Conservation (phyloP, 2,113 vertebrate species). For the Galbula dea region DNA sequence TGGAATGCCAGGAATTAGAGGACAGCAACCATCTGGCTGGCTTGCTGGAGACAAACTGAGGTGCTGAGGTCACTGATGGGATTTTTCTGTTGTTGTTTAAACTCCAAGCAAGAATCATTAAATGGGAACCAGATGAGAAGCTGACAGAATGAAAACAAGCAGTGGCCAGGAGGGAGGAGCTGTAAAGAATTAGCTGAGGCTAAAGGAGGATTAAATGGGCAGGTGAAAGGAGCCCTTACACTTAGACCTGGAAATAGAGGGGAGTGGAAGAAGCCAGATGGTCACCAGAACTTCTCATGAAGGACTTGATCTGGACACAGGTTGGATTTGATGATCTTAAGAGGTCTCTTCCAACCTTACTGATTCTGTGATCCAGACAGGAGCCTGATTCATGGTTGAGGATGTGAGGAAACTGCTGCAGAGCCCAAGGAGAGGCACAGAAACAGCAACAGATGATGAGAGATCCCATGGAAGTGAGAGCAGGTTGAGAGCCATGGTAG, state of each 20-base stretch:
- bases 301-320: not conserved
- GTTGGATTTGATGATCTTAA: too few species aligned
- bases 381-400: not conserved
- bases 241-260: not conserved
- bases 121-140: constrained; percentile 30
- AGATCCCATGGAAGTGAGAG: not conserved
- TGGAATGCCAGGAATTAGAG: constrained; percentile 30
- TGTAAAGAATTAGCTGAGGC: not conserved
- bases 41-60: not conserved
- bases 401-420: not conserved
- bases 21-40: constrained; percentile 23
- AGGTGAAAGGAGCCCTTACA: not conserved
- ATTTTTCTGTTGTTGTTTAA: not conserved
- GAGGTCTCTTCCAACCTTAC: too few species aligned
- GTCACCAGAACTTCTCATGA: not conserved
- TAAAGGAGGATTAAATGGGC: not conserved
- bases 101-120: not conserved
- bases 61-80: constrained; percentile 15
- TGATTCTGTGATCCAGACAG: too few species aligned
- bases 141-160: not conserved
- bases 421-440: not conserved
- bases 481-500: not conserved
- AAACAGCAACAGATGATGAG: not conserved
- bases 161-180: not conserved
- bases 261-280: not conserved